Base-by-base conservation (phyloP, 2,888 invertebrate species). In the Cryptus viduatorius region DNA sequence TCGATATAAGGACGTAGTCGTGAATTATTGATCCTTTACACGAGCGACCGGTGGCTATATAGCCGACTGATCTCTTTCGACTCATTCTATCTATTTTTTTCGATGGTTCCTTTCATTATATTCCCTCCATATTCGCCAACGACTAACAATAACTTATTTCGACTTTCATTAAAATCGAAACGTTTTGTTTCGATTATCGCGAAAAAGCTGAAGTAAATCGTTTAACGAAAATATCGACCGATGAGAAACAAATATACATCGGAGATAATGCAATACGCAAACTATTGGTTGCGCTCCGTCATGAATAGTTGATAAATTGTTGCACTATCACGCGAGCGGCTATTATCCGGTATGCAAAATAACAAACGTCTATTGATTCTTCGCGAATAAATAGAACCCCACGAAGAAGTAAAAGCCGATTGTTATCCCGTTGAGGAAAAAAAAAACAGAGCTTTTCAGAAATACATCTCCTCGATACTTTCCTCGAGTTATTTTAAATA, bases 291-390 rank as follows among this genome's bases (percentile, higher is more conserved):
- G 79, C 69, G 68, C 42, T 50, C 69, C 24, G 29, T 7, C 42
- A 79, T 82, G 84, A 85, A 85, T 82, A 79, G 79, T 85, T 82
- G 82, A 85, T 85, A 68, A 79, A 85, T 79, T 76, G 79, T 82
- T 85, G 82, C 72, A 72, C 68, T 19, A 79, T 79, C 76, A 82
- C 76, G 84, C 59, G 46, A 79, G 46, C 56, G 14, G 50, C 37
- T 31, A 50, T 68, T 71, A 80, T 84, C 65, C 50, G 65, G 42
- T 72, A 69, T 76, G 65, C 56, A 71, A 75, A 82, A 71, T 72
- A 84, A 84, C 65, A 76, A 76, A 71, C 59, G 82, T 67, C n/a
- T 82, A 84, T 84, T 71, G 84, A 82, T 84, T 81, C 44, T n/a
- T 71, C 19, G 19, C 64, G 84, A 82, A 76, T 67, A 82, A 84